Evolutionary conservation across 2,113 vertebrate species (phyloP).

Genomic region (Trogon melanurus): DNA sequence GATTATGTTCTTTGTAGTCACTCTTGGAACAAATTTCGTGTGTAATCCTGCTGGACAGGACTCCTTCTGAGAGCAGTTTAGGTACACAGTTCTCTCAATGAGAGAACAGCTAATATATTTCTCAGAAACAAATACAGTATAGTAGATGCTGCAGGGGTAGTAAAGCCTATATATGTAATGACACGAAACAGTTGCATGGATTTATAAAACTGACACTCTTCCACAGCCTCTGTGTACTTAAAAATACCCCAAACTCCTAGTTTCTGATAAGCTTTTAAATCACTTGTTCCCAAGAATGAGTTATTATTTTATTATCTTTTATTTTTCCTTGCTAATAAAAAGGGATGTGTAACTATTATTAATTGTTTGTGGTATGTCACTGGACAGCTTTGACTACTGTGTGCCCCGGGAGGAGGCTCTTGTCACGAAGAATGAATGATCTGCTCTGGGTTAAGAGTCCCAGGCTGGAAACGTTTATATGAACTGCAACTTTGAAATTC

Average conservation of each 20-base stretch:
- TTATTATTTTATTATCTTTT: background rate
- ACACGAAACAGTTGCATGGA: background rate
- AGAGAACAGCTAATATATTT: background rate
- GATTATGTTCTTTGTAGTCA: background rate
- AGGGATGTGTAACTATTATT: background rate
- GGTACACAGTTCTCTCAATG: background rate
- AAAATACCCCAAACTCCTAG: background rate
- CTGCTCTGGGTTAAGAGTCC: background rate
- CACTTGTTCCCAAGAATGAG: background rate
- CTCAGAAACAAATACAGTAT: background rate
- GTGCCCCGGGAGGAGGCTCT: background rate
- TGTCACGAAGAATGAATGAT: background rate
- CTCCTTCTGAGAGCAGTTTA: background rate
- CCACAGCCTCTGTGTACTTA: background rate
- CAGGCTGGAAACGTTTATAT: background rate
- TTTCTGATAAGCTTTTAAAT: background rate
- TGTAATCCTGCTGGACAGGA: background rate
- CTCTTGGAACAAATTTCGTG: background rate
- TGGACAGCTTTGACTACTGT: background rate
- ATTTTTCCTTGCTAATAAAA: background rate
- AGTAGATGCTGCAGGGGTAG: background rate
- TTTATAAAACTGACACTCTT: background rate
- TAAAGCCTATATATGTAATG: background rate
- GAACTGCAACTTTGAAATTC: background rate
- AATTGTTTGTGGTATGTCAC: background rate